A percentile compares a stretch with the other conserved stretches of the same genome.
These are phyloP conservation scores for Danaus melanippus DNA, from an alignment of 1,140 invertebrate species.

Conservation along the genomic window DNA sequence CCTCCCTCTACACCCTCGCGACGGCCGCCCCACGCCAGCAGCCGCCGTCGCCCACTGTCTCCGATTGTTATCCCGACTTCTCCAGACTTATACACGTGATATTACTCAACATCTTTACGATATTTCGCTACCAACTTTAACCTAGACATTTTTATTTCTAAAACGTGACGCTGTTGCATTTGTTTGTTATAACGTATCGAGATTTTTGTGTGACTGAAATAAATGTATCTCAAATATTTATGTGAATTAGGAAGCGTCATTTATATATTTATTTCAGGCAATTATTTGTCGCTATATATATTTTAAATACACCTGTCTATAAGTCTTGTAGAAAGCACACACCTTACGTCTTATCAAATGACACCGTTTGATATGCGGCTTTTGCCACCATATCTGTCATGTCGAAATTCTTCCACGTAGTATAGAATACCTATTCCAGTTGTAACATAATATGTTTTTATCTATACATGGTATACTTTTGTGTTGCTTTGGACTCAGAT, in stretches of 20 bases:
- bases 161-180: no score
- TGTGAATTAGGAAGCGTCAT: no score
- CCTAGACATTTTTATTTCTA: no score
- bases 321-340: slow-evolving; percentile 50
- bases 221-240: no score
- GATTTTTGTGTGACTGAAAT: no score
- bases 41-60: slow-evolving; percentile 8
- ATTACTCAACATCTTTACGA: no score
- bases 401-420: slow-evolving; percentile 68
- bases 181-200: no score
- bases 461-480: no score
- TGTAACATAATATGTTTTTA: slow-evolving; percentile 6
- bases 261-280: no score
- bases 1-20: slow-evolving; percentile 24
- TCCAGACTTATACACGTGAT: neutral
- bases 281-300: no score
- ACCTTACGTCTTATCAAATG: slow-evolving; percentile 62
- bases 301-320: slow-evolving; percentile 35
- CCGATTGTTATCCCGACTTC: slow-evolving; percentile 23
- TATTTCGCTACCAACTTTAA: no score
- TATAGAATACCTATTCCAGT: slow-evolving; percentile 36
- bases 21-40: slow-evolving; percentile 19
- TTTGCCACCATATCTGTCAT: slow-evolving; percentile 57
- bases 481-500: no score
- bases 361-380: slow-evolving; percentile 67